These are phyloP conservation scores for Rhipidura dahli DNA, from an alignment of 2,113 vertebrate genomes.

Conservation along the genomic window DNA sequence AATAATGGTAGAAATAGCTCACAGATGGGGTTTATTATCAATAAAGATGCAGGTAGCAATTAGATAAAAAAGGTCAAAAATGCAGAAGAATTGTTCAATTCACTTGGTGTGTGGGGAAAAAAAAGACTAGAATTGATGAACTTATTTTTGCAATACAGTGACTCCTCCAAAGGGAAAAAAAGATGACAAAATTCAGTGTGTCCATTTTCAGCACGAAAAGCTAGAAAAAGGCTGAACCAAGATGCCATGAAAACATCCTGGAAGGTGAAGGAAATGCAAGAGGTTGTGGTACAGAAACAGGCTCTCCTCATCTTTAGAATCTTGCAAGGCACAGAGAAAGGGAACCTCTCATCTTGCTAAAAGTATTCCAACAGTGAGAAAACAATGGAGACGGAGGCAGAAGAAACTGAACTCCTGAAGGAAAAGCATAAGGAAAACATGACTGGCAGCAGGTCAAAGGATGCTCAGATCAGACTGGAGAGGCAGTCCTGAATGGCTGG, in stretches of 20 bases:
- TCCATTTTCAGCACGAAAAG: background rate
- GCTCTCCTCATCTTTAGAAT: background rate
- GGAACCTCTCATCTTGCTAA: background rate
- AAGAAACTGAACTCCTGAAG: background rate
- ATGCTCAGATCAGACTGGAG: background rate
- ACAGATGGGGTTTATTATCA: background rate
- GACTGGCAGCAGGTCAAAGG: background rate
- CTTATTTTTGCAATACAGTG: background rate
- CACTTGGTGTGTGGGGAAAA: background rate
- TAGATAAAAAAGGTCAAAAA: background rate
- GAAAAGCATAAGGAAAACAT: background rate
- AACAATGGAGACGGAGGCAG: background rate
- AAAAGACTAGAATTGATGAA: background rate
- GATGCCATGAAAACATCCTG: background rate
- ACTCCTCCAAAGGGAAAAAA: background rate
- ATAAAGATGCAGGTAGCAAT: background rate
- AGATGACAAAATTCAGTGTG: background rate
- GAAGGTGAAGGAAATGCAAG: background rate
- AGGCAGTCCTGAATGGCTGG: background rate
- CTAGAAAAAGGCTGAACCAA: background rate
- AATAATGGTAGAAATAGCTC: background rate
- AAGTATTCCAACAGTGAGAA: background rate
- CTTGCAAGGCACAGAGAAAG: background rate
- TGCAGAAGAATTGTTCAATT: background rate
- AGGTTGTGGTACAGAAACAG: background rate